phyloP scores from a whole-genome alignment of 1,140 invertebrate species.

The Neuroterus valhalla region DNA sequence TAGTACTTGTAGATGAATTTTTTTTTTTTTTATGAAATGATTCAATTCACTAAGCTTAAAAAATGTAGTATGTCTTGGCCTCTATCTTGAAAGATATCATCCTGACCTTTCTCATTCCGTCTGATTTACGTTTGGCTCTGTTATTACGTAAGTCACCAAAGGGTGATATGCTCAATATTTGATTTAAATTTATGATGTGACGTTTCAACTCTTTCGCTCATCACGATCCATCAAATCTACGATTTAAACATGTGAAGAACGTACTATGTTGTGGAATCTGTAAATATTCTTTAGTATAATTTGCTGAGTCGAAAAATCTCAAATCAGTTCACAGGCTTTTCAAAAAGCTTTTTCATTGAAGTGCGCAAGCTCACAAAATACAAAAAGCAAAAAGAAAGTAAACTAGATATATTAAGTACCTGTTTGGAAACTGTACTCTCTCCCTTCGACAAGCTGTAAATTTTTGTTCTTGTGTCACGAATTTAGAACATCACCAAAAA shows the following conservation, averaged over 20 bases:
- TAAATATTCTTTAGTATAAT: not conserved
- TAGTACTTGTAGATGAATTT: not conserved
- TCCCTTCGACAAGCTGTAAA: no score
- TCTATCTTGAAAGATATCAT: not conserved
- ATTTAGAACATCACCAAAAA: no score
- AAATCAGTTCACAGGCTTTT: not conserved
- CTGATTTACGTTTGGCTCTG: not conserved
- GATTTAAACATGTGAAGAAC: slow-evolving; percentile 7
- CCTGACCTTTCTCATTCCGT: slow-evolving; percentile 2
- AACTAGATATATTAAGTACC: no score
- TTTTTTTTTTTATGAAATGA: not conserved
- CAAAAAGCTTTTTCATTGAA: not conserved
- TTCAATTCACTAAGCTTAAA: not conserved
- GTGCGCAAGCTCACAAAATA: no score
- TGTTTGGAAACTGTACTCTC: no score
- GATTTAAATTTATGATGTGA: not conserved
- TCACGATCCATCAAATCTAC: not conserved
- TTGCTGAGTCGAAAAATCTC: not conserved
- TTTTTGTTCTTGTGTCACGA: no score
- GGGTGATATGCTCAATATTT: slow-evolving; percentile 20
- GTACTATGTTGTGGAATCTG: not conserved
- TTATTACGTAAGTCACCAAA: slow-evolving; percentile 9
- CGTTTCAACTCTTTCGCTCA: not conserved
- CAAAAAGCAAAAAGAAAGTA: no score
- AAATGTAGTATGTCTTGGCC: not conserved